A percentile compares a stretch with the other conserved stretches of the same genome.
phyloP scores from a whole-genome alignment of 1,140 invertebrate genomes.

The Lasaia peninsularis region DNA sequence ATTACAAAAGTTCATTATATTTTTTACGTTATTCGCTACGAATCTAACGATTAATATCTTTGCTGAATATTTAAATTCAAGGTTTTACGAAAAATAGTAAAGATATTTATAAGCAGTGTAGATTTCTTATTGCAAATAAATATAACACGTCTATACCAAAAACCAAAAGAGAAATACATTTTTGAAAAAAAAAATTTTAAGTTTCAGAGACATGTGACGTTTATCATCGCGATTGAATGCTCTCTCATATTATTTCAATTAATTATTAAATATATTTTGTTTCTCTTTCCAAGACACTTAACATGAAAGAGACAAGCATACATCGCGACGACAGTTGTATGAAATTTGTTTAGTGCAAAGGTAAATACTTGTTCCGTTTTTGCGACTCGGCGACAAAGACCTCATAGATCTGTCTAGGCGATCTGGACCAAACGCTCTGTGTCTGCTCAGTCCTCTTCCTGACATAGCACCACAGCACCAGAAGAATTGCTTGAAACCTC shows the following conservation, averaged over 20 bases:
- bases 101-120: constrained; percentile 13
- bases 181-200: too few relatives aligned
- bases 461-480: constrained; percentile 86
- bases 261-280: too few relatives aligned
- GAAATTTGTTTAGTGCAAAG: background rate
- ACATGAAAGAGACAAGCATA: too few relatives aligned
- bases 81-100: constrained; percentile 4
- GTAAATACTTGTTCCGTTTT: constrained; percentile 61
- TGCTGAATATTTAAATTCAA: background rate
- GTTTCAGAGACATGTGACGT: too few relatives aligned
- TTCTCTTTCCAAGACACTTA: too few relatives aligned
- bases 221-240: too few relatives aligned
- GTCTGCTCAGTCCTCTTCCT: constrained; percentile 80
- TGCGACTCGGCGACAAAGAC: constrained; percentile 60
- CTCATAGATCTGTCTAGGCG: constrained; percentile 53
- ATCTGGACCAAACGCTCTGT: constrained; percentile 59
- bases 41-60: background rate
- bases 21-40: background rate
- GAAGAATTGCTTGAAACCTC: constrained; percentile 93
- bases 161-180: background rate
- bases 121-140: constrained; percentile 6
- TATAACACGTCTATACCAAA: background rate
- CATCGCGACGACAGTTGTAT: too few relatives aligned
- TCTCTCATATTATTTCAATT: too few relatives aligned
- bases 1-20: background rate